Base-by-base conservation (phyloP, 2,113 vertebrate genomes). In the Mastomys natalensis region DNA sequence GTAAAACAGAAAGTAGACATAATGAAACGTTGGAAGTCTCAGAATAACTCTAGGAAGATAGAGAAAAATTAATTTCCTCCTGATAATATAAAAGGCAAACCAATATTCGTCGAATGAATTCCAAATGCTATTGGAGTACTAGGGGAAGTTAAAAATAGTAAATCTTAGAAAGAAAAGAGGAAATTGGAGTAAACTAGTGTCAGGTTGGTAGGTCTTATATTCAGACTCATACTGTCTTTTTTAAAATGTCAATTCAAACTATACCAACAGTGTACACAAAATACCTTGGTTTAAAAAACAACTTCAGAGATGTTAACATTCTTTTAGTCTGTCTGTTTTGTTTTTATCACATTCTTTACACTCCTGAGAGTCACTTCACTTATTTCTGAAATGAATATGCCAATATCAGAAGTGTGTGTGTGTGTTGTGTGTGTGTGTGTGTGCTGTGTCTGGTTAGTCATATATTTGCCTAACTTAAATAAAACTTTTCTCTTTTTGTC, bases 61-160 rank as follows among this genome's bases (percentile, higher is more conserved):
- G 34, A 62, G 53, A 72, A 92, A 81, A 58, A 89, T 92, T 45
- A 87, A 93, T 81, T 87, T 40, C 58, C 81, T 90, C 24, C 21
- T 51, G 73, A 90, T 58, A 82, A 90, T 94, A 94, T 64, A 73
- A 94, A 95, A 68, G 5, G 7, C 21, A 93, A 81, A 8, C 15
- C 74, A 51, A 12, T 86, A 90, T 34, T 90, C 40, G 73, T 43
- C 16, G 15, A 74, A 37, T 87, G 19, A 87, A 82, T 90, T 95
- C 73, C 55, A 90, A 51, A 8, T 90, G 58, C 34, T 37, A 68
- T 11, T 68, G 19, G 51, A 26, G 7, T 60, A 6, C 19, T 37
- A 2, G 24, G 13, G 13, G 12, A 15, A 31, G 58, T 17, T 43
- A 48, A 92, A 86, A 60, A 31, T 31, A 24, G 24, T 45, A 87